Conservation (phyloP, 1,140 invertebrate genomes). For the Maconellicoccus hirsutus region DNA sequence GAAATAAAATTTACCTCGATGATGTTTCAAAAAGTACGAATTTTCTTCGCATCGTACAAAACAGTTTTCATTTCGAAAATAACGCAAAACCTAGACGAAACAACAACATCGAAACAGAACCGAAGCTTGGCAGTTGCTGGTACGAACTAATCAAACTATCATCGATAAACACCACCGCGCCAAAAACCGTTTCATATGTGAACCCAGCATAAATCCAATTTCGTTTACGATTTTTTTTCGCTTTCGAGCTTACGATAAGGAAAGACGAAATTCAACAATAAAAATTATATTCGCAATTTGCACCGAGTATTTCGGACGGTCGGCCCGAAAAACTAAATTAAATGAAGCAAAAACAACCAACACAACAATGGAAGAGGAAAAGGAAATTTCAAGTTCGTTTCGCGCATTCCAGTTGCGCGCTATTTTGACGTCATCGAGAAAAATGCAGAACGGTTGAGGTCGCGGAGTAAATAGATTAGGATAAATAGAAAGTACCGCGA, state of each 20-base stretch:
- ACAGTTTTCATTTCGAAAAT: no score
- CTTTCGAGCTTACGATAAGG: no score
- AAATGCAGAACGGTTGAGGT: background rate
- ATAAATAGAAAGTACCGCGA: background rate
- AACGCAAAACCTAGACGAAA: background rate
- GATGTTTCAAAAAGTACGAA: no score
- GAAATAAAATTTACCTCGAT: no score
- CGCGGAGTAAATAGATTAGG: background rate
- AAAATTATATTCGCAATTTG: no score
- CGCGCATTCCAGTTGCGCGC: constrained; percentile 12
- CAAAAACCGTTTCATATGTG: background rate
- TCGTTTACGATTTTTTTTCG: background rate
- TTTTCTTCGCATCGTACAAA: no score
- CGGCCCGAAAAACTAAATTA: background rate
- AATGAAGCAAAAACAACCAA: background rate
- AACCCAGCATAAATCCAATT: background rate
- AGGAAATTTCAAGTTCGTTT: background rate
- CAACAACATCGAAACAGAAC: background rate
- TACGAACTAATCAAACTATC: constrained; percentile 9
- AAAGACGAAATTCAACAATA: background rate
- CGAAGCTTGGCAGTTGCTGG: background rate
- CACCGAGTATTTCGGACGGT: no score
- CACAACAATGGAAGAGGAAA: background rate
- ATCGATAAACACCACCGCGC: background rate
- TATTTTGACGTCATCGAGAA: constrained; percentile 16